Base-by-base conservation (phyloP, 2,113 vertebrate genomes). In the Phyllostomus discolor region DNA sequence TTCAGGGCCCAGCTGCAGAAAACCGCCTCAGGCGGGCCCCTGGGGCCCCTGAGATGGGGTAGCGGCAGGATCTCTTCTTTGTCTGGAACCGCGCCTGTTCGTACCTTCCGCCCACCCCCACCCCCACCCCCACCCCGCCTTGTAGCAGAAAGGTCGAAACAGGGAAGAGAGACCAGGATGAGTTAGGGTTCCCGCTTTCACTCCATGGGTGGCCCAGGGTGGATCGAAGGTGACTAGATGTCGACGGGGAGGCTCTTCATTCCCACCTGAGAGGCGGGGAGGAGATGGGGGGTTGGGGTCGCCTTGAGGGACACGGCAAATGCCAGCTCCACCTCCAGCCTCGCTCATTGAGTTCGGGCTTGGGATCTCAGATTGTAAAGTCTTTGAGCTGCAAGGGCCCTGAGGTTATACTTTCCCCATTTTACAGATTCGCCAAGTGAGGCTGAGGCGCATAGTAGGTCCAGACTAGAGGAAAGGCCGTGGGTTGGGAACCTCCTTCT, bases 1-100 rank as follows among this genome's bases (percentile, higher is more conserved):
- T 62, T 41, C 33, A 69, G 84, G 78, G 89, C 92, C 94, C 93
- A 97, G 95, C 96, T 97, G 95, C 66, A 8, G 50, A 59, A 96
- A 96, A 84, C 64, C 5, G 78, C 86, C 79, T 82, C 59, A 64
- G 70, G 54, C 43, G 0, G n/a, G 80, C n/a, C 94, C 94, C 92
- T 89, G 10, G 96, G 76, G 95, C 64, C 78, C 50, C 11, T 22
- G 70, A 76, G 41, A 46, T 70, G 41, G 76, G 62, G 69, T 62
- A 64, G 28, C 16, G 2, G 46, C 7, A 3, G 70, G 89, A 19
- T 94, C 35, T 86, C 73, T 80, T 59, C 67, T 91, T 96, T 91
- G 78, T 92, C 78, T 50, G 67, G 66, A 92, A 73, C 59, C 6
- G 3, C 3, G 33, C 64, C n/a, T 41, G 35, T 79, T 62, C 52